These are phyloP conservation scores for Hyles vespertilio DNA, from an alignment of 1,140 invertebrate species.

Conservation along the genomic window DNA sequence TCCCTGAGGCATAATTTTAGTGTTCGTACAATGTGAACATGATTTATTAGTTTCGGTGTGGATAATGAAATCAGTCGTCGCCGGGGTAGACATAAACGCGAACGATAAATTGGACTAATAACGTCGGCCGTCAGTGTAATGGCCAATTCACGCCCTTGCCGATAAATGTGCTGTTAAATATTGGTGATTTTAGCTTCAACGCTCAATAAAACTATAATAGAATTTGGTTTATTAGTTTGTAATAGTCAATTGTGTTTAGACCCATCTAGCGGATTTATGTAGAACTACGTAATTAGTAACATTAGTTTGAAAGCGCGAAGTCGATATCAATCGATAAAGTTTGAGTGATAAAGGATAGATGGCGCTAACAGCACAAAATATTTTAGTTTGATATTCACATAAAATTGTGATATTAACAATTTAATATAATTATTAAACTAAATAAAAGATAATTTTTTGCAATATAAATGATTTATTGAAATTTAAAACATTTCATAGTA, in stretches of 20 bases:
- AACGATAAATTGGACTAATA: slow-evolving; percentile 39
- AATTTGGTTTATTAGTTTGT: background rate
- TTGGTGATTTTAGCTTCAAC: background rate
- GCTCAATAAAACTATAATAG: too few species aligned
- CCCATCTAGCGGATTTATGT: background rate
- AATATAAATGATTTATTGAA: too few species aligned
- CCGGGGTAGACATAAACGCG: slow-evolving; percentile 33
- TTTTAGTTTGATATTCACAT: too few species aligned
- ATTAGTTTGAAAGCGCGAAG: too few species aligned
- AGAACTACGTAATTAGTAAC: background rate
- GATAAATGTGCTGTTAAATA: slow-evolving; percentile 25
- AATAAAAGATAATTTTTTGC: too few species aligned
- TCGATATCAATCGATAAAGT: background rate
- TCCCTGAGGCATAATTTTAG: background rate
- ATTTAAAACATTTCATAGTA: too few species aligned
- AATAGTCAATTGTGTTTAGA: slow-evolving; percentile 1
- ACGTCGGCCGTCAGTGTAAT: slow-evolving; percentile 33
- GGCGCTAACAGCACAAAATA: background rate
- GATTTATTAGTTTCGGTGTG: slow-evolving; percentile 31
- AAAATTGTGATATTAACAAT: too few species aligned
- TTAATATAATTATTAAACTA: too few species aligned
- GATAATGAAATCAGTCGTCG: slow-evolving; percentile 38
- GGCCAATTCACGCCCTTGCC: slow-evolving; percentile 21
- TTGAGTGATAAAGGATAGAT: background rate
- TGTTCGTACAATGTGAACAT: slow-evolving; percentile 2